These are phyloP conservation scores for Erebia aethiops DNA, from an alignment of 2,888 invertebrate species.

Conservation along the genomic window DNA sequence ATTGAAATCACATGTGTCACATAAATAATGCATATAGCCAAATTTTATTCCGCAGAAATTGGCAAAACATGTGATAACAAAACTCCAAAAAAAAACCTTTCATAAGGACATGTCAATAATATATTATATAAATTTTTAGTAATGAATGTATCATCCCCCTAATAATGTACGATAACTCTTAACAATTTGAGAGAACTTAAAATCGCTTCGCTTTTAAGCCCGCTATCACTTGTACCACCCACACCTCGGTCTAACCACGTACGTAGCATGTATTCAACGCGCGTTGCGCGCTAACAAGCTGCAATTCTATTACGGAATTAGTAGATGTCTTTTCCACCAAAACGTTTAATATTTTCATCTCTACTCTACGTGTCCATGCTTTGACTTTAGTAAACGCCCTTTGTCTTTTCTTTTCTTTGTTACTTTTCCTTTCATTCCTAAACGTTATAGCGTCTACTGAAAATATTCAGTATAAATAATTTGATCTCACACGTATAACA, in stretches of 20 bases:
- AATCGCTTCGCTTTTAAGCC: constrained; percentile 42
- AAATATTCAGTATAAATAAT: too few species aligned
- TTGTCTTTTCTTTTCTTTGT: background rate
- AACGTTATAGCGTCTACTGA: too few species aligned
- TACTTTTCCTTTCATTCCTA: too few species aligned
- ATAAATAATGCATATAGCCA: too few species aligned
- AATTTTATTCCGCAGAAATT: too few species aligned
- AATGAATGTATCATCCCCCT: too few species aligned
- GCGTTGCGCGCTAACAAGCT: constrained; percentile 73
- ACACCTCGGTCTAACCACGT: constrained; percentile 54
- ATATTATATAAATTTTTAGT: too few species aligned
- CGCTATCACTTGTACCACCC: constrained; percentile 47
- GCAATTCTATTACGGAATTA: constrained; percentile 78
- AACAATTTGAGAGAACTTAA: background rate
- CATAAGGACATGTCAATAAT: too few species aligned
- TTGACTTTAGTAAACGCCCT: constrained; percentile 4
- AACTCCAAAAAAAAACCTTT: too few species aligned
- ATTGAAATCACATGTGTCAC: too few species aligned
- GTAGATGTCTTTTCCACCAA: constrained; percentile 60
- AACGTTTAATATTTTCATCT: constrained; percentile 54
- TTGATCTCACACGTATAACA: too few species aligned
- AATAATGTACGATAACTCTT: background rate
- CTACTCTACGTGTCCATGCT: constrained; percentile 34
- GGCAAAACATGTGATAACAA: too few species aligned
- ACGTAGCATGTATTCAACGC: constrained; percentile 66